Conservation (phyloP, 1,140 invertebrate genomes). For the Drosophila sp. region DNA sequence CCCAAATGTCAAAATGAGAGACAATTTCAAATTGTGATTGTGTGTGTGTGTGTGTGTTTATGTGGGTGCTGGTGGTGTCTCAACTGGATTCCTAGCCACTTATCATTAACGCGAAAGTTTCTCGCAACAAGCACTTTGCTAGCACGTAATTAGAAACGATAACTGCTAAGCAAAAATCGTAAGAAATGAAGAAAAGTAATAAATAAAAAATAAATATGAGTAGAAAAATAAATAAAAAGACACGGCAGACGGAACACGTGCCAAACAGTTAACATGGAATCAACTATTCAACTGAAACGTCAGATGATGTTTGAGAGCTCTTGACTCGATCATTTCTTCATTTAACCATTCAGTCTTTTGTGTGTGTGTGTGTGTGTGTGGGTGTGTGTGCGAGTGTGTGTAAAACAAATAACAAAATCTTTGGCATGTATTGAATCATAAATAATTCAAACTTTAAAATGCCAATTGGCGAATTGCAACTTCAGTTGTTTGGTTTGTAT, state of each 20-base stretch:
- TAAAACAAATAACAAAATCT: neutral
- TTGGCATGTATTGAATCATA: neutral
- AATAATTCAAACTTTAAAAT: neutral
- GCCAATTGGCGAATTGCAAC: neutral
- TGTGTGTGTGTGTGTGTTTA: neutral
- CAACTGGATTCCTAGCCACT: slow-evolving; percentile 18
- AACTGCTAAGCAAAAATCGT: slow-evolving; percentile 2
- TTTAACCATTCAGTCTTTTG: neutral
- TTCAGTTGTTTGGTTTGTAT: neutral
- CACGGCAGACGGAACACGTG: too few species aligned
- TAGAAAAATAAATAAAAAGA: slow-evolving; percentile 4
- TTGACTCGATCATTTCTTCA: slow-evolving; percentile 1
- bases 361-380: neutral
- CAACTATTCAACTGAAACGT: slow-evolving; percentile 12
- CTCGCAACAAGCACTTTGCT: slow-evolving; percentile 24
- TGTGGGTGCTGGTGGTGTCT: slow-evolving; percentile 31
- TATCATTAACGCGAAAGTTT: slow-evolving; percentile 37
- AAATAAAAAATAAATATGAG: neutral
- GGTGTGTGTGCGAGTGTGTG: neutral
- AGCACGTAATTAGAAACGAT: slow-evolving; percentile 55
- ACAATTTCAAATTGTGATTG: neutral
- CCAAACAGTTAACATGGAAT: slow-evolving; percentile 23
- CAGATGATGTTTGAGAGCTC: slow-evolving; percentile 1
- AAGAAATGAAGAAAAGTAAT: slow-evolving; percentile 1
- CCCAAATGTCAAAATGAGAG: slow-evolving; percentile 18